A percentile compares a stretch with the other conserved stretches of the same genome.
Conservation (phyloP, 2,888 invertebrate genomes). For the Bellardia bayeri region DNA sequence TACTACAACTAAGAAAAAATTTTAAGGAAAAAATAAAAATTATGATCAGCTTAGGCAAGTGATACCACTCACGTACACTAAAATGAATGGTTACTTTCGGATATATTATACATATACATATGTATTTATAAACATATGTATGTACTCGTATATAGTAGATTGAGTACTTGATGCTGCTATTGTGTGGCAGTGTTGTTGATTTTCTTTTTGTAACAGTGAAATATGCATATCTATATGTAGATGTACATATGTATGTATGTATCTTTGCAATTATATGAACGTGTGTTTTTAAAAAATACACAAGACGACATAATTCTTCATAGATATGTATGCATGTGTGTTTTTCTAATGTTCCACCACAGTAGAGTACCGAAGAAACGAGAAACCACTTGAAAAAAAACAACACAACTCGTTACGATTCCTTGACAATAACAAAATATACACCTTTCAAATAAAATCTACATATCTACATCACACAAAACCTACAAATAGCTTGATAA, state of each 20-base stretch:
- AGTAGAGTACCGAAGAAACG: constrained; percentile 47
- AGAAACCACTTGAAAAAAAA: constrained; percentile 65
- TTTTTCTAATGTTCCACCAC: not conserved
- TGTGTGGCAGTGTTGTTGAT: constrained; percentile 8
- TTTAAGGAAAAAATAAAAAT: constrained; percentile 21
- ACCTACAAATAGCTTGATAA: constrained; percentile 36
- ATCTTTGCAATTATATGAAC: constrained; percentile 1
- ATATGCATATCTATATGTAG: no score
- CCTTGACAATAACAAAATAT: constrained; percentile 70
- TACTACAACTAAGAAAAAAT: constrained; percentile 31
- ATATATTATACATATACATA: constrained; percentile 16
- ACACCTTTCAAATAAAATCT: constrained; percentile 56
- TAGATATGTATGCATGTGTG: not conserved
- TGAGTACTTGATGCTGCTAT: constrained; percentile 33
- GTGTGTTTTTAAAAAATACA: not conserved
- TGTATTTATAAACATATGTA: not conserved
- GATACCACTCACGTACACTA: constrained; percentile 81
- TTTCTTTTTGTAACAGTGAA: constrained; percentile 70
- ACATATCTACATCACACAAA: not conserved
- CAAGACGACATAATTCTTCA: constrained; percentile 71
- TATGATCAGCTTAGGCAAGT: constrained; percentile 75
- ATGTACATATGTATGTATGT: not conserved
- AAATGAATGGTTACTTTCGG: constrained; percentile 48
- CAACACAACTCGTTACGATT: constrained; percentile 82
- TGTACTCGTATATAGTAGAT: not conserved